phyloP scores from a whole-genome alignment of 2,113 vertebrate species.

The Calyptommatus sinebrachiatus region DNA sequence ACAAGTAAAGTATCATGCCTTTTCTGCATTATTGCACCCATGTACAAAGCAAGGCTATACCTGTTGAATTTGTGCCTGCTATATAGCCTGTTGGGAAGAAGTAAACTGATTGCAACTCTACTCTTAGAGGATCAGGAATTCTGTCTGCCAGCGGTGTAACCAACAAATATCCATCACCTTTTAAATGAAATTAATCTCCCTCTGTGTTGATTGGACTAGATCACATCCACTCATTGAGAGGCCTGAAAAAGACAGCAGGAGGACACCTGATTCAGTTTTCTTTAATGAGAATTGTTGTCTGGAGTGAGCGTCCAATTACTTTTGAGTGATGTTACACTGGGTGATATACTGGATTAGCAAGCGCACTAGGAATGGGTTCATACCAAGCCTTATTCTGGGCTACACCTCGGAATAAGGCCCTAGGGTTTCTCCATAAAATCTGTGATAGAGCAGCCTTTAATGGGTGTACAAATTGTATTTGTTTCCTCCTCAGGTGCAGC shows the following conservation, averaged over 20 bases:
- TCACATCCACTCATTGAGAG: neutral
- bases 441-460: too few species aligned
- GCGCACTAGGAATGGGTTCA: too few species aligned
- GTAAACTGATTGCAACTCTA: neutral
- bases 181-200: too few species aligned
- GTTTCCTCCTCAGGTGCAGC: too few species aligned
- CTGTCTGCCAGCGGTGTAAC: neutral
- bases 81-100: neutral
- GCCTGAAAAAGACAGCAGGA: neutral
- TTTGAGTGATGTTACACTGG: neutral
- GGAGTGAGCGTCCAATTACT: neutral
- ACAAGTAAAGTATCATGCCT: neutral
- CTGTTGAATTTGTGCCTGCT: neutral
- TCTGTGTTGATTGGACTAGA: neutral
- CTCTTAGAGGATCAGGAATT: neutral
- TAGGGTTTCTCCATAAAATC: too few species aligned
- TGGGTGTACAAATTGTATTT: too few species aligned
- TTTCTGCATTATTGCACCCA: neutral
- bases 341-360: too few species aligned
- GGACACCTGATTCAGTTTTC: neutral
- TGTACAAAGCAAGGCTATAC: neutral
- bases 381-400: too few species aligned
- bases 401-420: too few species aligned
- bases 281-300: neutral
- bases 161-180: neutral